Evolutionary conservation across 2,888 invertebrate species (phyloP), one percentile per base, ranked within the genome.

Genomic region (Ellobium chinense): DNA sequence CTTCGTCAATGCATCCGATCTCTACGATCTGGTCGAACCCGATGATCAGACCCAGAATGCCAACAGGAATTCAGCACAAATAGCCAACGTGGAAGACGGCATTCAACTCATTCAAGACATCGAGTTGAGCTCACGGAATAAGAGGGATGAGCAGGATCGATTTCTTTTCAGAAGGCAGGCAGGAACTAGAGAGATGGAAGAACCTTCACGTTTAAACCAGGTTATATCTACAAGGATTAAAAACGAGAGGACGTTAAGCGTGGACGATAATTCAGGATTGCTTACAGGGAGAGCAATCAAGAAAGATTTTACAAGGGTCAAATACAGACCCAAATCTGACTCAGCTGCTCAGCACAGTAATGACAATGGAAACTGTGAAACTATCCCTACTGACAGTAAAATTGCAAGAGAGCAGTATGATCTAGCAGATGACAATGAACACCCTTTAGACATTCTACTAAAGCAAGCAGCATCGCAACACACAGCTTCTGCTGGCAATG

Each of bases 21-120:
- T 88, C 9, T 88, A 87, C 76, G 88, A 88, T 24, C 83, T 88
- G n/a, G 87, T 88, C 18, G 88, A 88, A 74, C 86, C 87, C 69
- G 88, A 86, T 82, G 73, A 87, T 9, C 80, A 84, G 66, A 85
- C 82, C 56, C 86, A 85, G 72, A 83, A 83, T 2, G 83, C 87
- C 5, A 82, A 82, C 60, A 63, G 76, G 27, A 81, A 84, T n/a
- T 72, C 62, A 37, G 31, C 81, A 24, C 79, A 78, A 36, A 73
- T 82, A 24, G 80, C 75, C 34, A 46, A 66, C 39, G 62, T 58
- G 7, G 69, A 60, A 31, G 80, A 80, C 31, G 68, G 58, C 12
- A 39, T 80, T 24, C 66, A 31, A 24, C 36, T 80, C 27, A 69
- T 75, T 27, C 29, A 63, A 9, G 75, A 80, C 9, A 66, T 27